Evolutionary conservation across 2,888 invertebrate genomes (phyloP).

Genomic region (Notodromas monacha): DNA sequence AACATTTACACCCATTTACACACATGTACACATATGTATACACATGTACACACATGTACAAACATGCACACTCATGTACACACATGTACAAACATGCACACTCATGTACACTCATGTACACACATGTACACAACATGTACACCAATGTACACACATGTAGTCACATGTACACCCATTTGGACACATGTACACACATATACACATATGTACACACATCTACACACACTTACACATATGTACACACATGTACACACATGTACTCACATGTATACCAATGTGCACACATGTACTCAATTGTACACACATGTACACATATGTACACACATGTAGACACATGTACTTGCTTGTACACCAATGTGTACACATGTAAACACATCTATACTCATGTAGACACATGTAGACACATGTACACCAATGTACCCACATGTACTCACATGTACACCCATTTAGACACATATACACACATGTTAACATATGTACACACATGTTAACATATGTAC

Average conservation of each 20-base stretch:
- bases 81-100: too few species aligned
- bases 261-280: background rate
- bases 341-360: too few species aligned
- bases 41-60: background rate
- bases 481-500: background rate
- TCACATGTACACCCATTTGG: background rate
- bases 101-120: too few species aligned
- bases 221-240: background rate
- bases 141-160: background rate
- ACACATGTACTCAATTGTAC: background rate
- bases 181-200: background rate
- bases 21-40: background rate
- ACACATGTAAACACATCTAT: background rate
- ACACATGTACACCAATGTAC: background rate
- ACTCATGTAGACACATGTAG: background rate
- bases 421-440: conserved; percentile 1
- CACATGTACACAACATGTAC: background rate
- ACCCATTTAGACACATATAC: background rate
- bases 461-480: conserved; percentile 1
- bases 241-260: conserved; percentile 1
- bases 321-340: too few species aligned
- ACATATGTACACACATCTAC: background rate
- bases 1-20: conserved; percentile 1
- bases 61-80: too few species aligned
- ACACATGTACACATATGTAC: background rate